These are phyloP conservation scores for Amphimallon solstitiale DNA, from an alignment of 2,888 invertebrate genomes.

Conservation along the genomic window DNA sequence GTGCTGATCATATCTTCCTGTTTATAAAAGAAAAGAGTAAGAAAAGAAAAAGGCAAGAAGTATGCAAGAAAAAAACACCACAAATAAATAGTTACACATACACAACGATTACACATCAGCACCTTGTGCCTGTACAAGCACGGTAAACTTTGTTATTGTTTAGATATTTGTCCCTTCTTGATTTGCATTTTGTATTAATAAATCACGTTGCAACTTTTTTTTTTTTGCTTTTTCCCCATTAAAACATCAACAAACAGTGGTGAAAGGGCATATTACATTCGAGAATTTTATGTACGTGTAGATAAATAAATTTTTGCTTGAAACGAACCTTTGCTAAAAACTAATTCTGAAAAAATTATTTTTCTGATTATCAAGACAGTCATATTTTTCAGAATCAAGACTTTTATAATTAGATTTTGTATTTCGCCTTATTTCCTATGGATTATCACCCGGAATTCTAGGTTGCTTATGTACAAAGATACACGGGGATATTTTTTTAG, in stretches of 20 bases:
- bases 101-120: neutral
- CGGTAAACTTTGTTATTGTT: constrained; percentile 7
- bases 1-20: constrained; percentile 59
- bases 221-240: neutral
- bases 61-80: neutral
- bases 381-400: no score
- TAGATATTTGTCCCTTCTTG: constrained; percentile 1
- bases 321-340: neutral
- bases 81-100: constrained; percentile 7
- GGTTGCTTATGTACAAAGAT: no score
- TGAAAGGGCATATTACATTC: neutral
- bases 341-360: constrained; percentile 1
- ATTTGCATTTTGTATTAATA: constrained; percentile 10
- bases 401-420: no score
- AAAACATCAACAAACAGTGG: constrained; percentile 4
- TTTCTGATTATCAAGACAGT: no score
- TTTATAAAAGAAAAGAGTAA: constrained; percentile 51
- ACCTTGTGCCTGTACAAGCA: neutral
- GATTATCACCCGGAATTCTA: no score
- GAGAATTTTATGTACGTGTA: constrained; percentile 1
- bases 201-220: constrained; percentile 3
- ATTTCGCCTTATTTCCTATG: no score
- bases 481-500: no score
- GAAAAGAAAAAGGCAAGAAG: constrained; percentile 11
- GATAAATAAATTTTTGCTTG: constrained; percentile 6